Evolutionary conservation across 1,140 invertebrate genomes (phyloP), one percentile per base, ranked within the genome.

Genomic region (Conus ventricosus): DNA sequence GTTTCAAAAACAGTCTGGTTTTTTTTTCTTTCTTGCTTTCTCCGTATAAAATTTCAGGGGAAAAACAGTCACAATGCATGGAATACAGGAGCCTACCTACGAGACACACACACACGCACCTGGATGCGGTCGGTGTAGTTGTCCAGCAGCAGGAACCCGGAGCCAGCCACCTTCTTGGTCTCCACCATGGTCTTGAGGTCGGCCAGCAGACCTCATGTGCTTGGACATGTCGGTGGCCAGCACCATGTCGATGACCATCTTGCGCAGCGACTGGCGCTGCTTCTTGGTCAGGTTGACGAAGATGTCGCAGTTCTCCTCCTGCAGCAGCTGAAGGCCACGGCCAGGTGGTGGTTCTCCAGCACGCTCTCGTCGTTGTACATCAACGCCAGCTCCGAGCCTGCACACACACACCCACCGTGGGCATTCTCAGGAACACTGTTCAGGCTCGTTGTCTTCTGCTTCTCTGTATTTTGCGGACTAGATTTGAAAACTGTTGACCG

Each of bases 301-400:
- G 95, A 99, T 99, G 96, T 99, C 98, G 96, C 98, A 99, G 93
- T 98, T 98, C 93, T 98, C 97, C 95, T 99, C 99, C 95, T 99
- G 98, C 90, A 99, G 96, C 71, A 99, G 96, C 96, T 99, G 96
- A 99, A 99, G 71, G 98, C 98, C 89, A 99, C 98, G 82, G 99
- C 98, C 94, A 99, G 96, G 95, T 99, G 99, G 96, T 99, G 99
- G 95, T 99, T 99, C 96, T 99, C 99, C 89, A 99, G 96, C 39
- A 99, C 99, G 91, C 98, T 99, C 95, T 99, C 98, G 95, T 99
- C 99, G 95, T 99, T 99, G 96, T 99, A 99, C 98, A 99, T 99
- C 93, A 99, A 96, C 84, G 99, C 99, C 94, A 99, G 96, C 96
- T 99, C 98, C 88, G 98, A 99, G 96, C 97, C 97, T 96, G 90